Percentiles rank a stretch among this genome's conserved stretches.
Conservation (phyloP, 2,113 vertebrate species). For the Pangasianodon gigas region DNA sequence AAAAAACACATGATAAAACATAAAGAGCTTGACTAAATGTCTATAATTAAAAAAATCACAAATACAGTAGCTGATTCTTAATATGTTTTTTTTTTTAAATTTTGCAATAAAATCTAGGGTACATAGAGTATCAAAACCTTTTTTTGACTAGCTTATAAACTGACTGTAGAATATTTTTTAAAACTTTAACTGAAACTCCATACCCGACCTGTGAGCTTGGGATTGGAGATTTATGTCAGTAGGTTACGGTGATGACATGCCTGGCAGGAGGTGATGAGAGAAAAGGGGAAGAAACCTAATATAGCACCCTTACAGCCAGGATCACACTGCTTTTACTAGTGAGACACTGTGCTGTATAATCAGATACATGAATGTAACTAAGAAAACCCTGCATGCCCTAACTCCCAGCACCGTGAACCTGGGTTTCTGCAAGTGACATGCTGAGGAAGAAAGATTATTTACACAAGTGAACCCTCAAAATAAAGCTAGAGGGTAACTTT, state of each 20-base stretch:
- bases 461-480: conserved; percentile 38
- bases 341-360: conserved; percentile 16
- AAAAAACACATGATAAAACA: neutral
- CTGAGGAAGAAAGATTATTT: conserved; percentile 29
- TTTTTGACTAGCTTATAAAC: neutral
- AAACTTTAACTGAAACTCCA: neutral
- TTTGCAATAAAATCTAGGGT: neutral
- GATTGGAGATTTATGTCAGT: conserved; percentile 44
- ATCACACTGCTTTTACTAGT: neutral
- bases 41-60: neutral
- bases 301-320: neutral
- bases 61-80: neutral
- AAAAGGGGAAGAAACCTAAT: conserved; percentile 43
- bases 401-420: conserved; percentile 11
- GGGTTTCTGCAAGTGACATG: neutral
- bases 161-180: neutral
- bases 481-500: conserved; percentile 44
- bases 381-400: neutral
- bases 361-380: conserved; percentile 20
- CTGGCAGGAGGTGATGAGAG: conserved; percentile 31
- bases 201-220: neutral
- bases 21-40: neutral
- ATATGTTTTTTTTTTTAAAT: neutral
- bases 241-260: conserved; percentile 46
- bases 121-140: no score